These are phyloP conservation scores for Mycetomoellerius zeteki DNA, from an alignment of 1,140 invertebrate genomes.

Conservation along the genomic window DNA sequence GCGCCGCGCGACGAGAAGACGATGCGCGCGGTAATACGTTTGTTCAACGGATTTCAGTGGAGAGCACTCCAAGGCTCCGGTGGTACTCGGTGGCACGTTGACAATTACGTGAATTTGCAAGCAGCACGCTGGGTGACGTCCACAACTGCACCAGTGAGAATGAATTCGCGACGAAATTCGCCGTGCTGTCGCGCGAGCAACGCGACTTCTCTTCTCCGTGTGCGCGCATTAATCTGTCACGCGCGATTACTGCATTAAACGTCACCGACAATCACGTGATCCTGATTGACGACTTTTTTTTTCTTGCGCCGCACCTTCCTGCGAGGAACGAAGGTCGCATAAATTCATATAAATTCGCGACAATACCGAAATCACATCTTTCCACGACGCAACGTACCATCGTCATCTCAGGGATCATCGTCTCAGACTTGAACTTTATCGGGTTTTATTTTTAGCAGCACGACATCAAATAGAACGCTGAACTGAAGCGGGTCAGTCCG, in stretches of 20 bases:
- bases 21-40: not conserved
- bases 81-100: not conserved
- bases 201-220: not conserved
- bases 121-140: not conserved
- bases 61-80: too few relatives aligned
- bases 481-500: not conserved
- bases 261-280: conserved; percentile 35
- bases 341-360: not conserved
- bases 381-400: not conserved
- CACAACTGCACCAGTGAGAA: not conserved
- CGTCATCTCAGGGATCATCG: not conserved
- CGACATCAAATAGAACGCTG: not conserved
- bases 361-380: not conserved
- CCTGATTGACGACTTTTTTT: conserved; percentile 6
- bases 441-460: not conserved
- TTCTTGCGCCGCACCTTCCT: too few relatives aligned
- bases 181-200: not conserved
- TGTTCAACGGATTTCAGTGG: not conserved
- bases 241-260: not conserved
- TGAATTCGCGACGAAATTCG: not conserved
- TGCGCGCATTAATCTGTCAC: not conserved
- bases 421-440: not conserved
- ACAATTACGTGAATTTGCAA: not conserved
- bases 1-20: not conserved
- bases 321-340: not conserved